These are phyloP conservation scores for Heliothis virescens DNA, from an alignment of 1,140 invertebrate genomes.

Conservation along the genomic window DNA sequence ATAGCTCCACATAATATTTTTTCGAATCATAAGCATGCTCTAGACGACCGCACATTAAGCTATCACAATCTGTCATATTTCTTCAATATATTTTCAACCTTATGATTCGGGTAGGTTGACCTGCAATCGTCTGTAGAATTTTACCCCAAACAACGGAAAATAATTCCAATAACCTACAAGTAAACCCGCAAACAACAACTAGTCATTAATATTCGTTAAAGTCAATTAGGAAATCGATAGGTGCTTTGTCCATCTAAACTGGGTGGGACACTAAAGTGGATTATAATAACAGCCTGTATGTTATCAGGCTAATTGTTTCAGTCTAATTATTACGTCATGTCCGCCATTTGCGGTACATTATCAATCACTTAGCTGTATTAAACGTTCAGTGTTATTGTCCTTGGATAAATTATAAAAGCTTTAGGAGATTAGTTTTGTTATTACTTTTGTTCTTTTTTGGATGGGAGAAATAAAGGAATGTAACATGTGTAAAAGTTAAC, in stretches of 20 bases:
- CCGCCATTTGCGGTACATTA: neutral
- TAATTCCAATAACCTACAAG: neutral
- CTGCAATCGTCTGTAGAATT: no score
- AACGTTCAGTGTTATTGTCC: neutral
- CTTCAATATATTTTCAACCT: no score
- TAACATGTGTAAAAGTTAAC: no score
- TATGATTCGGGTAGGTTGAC: no score
- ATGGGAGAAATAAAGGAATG: no score
- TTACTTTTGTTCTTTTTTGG: no score
- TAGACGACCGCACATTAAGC: no score
- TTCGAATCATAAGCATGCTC: no score
- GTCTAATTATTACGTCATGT: constrained; percentile 5
- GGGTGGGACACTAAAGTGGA: constrained; percentile 10
- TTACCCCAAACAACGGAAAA: neutral
- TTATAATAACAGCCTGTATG: constrained; percentile 5
- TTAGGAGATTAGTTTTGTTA: no score
- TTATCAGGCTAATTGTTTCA: constrained; percentile 22
- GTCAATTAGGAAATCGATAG: constrained; percentile 11
- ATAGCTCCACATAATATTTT: no score
- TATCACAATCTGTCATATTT: no score
- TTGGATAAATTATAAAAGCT: neutral
- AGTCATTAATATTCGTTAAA: constrained; percentile 4
- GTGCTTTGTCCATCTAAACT: constrained; percentile 3
- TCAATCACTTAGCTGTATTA: constrained; percentile 19
- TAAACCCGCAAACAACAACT: neutral